phyloP scores from a whole-genome alignment of 2,113 vertebrate species.

The Cyprinus carpio region DNA sequence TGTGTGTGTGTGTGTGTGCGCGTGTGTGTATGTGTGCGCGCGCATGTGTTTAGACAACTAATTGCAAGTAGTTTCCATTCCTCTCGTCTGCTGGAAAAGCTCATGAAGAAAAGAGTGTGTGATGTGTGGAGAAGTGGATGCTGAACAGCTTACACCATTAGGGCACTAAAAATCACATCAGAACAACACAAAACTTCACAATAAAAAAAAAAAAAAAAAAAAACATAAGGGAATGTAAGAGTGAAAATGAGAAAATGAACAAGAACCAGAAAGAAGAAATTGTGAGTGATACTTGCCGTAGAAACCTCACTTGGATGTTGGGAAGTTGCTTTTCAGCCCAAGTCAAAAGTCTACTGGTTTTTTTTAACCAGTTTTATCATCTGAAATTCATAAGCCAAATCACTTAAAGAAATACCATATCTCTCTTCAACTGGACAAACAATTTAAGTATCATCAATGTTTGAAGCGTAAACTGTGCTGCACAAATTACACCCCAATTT shows the following conservation, averaged over 20 bases:
- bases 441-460: not conserved
- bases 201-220: slow-evolving; percentile 21
- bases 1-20: not conserved
- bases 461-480: not conserved
- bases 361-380: not conserved
- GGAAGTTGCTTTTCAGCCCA: too few relatives aligned
- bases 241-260: not conserved
- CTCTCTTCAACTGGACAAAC: not conserved
- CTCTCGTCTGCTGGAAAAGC: not conserved
- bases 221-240: not conserved
- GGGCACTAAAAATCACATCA: slow-evolving; percentile 24
- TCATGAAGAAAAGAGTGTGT: slow-evolving; percentile 24
- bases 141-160: slow-evolving; percentile 22
- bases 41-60: not conserved
- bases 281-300: not conserved
- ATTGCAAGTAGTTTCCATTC: slow-evolving; percentile 13
- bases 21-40: too few relatives aligned
- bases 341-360: too few relatives aligned
- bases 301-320: too few relatives aligned
- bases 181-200: slow-evolving; percentile 15
- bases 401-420: not conserved
- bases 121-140: slow-evolving; percentile 24
- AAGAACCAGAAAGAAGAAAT: not conserved
- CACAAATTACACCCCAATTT: not conserved
- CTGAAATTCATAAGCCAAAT: not conserved